Conservation (phyloP, 2,888 invertebrate genomes). For the Lordiphosa andalusiaca region DNA sequence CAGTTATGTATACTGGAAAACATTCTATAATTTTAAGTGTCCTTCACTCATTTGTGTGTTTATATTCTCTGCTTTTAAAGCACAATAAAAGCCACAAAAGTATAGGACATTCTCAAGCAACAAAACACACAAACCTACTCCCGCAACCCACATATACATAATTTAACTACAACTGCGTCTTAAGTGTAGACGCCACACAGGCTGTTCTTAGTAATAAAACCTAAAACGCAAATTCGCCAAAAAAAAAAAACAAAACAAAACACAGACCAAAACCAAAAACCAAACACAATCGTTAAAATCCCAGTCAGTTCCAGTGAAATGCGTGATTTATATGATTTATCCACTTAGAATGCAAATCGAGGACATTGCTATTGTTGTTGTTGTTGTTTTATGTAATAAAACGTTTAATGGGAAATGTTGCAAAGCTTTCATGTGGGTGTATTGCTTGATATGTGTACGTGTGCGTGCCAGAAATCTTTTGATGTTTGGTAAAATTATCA, state of each 20-base stretch:
- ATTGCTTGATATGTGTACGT: not conserved
- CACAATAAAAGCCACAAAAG: slow-evolving; percentile 15
- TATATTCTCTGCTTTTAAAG: slow-evolving; percentile 21
- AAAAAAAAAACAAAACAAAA: slow-evolving; percentile 14
- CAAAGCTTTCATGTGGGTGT: not conserved
- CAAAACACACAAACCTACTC: slow-evolving; percentile 10
- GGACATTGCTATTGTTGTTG: slow-evolving; percentile 7
- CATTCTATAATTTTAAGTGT: slow-evolving; percentile 5
- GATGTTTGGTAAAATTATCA: slow-evolving; percentile 9
- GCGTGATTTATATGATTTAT: slow-evolving; percentile 49
- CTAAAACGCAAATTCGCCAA: slow-evolving; percentile 25
- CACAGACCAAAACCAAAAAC: slow-evolving; percentile 8
- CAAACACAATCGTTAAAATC: slow-evolving; percentile 36
- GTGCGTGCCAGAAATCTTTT: not conserved
- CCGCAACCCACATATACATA: slow-evolving; percentile 20
- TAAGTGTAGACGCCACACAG: slow-evolving; percentile 11
- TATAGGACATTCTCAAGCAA: slow-evolving; percentile 14
- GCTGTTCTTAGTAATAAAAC: not conserved
- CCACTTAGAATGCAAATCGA: slow-evolving; percentile 16
- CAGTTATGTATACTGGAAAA: not conserved
- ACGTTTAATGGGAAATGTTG: no score
- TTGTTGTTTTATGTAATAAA: not conserved
- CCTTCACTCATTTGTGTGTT: slow-evolving; percentile 3
- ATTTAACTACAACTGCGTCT: slow-evolving; percentile 36
- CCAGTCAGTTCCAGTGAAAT: slow-evolving; percentile 46